These are phyloP conservation scores for Trachelus tabidus DNA, from an alignment of 2,888 invertebrate species.

Conservation along the genomic window DNA sequence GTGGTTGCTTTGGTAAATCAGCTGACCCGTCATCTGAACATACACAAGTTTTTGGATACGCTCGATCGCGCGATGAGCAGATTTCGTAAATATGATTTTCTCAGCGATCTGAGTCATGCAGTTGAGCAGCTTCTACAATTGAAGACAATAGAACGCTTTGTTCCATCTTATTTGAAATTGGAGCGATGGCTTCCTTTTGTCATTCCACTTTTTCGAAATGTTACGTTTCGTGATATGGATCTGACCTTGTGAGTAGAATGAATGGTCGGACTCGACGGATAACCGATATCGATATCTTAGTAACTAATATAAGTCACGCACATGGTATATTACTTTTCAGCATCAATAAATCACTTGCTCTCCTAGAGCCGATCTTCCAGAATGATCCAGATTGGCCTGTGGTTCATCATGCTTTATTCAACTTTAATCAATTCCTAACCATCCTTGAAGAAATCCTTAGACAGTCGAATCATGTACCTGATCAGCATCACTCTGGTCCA, in stretches of 20 bases:
- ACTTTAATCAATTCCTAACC: constrained; percentile 45
- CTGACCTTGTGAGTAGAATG: constrained; percentile 44
- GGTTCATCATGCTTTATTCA: constrained; percentile 40
- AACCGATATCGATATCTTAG: not conserved
- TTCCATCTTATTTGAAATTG: constrained; percentile 67
- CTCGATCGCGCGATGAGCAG: constrained; percentile 65
- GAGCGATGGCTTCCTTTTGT: constrained; percentile 55
- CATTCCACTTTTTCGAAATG: constrained; percentile 47
- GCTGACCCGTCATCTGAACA: constrained; percentile 68
- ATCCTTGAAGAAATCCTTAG: constrained; percentile 37
- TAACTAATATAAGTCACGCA: not conserved
- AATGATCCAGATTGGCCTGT: constrained; percentile 43
- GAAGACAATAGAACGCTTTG: constrained; percentile 64
- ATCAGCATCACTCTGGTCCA: not conserved
- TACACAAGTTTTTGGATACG: constrained; percentile 69
- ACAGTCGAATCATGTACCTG: constrained; percentile 16
- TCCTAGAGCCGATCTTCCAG: constrained; percentile 47
- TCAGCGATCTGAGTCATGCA: constrained; percentile 66
- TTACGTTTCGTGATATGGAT: constrained; percentile 51
- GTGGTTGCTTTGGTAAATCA: constrained; percentile 67
- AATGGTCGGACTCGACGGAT: not conserved
- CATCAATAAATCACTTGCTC: constrained; percentile 43
- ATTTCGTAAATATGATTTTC: constrained; percentile 67
- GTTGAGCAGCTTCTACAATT: constrained; percentile 66
- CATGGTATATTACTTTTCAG: constrained; percentile 29